These are phyloP conservation scores for Tursiops truncatus DNA, from an alignment of 2,113 vertebrate species.

Conservation along the genomic window DNA sequence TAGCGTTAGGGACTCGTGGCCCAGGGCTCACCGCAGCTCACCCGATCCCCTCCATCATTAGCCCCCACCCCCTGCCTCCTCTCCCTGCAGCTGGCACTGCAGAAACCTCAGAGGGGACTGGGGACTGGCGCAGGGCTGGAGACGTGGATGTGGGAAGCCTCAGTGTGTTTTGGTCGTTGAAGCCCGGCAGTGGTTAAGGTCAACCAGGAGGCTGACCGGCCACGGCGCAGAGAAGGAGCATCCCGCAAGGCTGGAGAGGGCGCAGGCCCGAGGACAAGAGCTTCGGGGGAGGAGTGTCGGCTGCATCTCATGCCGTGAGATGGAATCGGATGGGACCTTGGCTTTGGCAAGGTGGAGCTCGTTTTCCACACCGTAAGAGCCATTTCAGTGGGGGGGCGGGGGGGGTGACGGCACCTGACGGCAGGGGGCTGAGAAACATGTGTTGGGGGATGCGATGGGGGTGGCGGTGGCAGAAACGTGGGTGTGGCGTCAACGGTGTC, in stretches of 20 bases:
- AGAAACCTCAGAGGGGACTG: not conserved
- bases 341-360: not conserved
- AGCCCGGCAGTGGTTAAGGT: not conserved
- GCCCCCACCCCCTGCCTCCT: not conserved
- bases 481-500: rapidly evolving
- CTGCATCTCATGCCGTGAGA: not conserved
- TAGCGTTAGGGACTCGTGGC: rapidly evolving
- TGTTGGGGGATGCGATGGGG: rapidly evolving
- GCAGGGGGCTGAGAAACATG: not conserved
- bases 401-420: rapidly evolving
- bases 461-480: not conserved
- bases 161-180: not conserved
- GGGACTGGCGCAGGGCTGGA: not conserved
- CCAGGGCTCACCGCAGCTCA: not conserved
- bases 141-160: rapidly evolving
- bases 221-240: rapidly evolving
- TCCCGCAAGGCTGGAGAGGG: rapidly evolving
- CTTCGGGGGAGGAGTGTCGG: too few relatives aligned
- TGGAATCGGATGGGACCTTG: not conserved
- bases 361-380: rapidly evolving
- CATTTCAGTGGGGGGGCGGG: rapidly evolving
- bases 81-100: not conserved
- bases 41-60: rapidly evolving
- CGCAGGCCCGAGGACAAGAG: not conserved
- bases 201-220: rapidly evolving